A percentile compares a stretch with the other conserved stretches of the same genome.
These are phyloP conservation scores for Atlantisia rogersi DNA, from an alignment of 2,113 vertebrate species.

Conservation along the genomic window DNA sequence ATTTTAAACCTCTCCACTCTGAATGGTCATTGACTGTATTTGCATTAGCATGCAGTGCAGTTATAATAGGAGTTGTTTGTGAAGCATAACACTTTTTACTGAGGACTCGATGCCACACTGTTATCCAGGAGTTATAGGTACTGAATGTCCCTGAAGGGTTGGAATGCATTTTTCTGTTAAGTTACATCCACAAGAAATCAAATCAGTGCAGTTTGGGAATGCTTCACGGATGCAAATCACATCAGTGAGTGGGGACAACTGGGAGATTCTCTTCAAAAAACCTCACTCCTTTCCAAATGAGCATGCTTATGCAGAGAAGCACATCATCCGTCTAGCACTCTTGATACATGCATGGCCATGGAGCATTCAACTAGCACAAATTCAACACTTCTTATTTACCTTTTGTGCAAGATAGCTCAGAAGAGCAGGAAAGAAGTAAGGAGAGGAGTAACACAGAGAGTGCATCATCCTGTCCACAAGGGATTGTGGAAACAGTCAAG, in stretches of 20 bases:
- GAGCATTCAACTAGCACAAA: background rate
- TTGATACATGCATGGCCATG: background rate
- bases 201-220: background rate
- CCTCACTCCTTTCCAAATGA: background rate
- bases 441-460: background rate
- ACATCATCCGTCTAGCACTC: rapidly evolving
- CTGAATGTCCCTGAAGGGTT: background rate
- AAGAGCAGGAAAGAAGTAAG: background rate
- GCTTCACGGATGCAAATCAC: background rate
- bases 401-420: background rate
- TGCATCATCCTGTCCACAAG: background rate
- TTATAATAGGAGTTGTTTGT: background rate
- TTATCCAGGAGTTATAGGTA: background rate
- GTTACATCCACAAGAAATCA: background rate
- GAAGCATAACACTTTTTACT: background rate
- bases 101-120: background rate
- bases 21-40: background rate
- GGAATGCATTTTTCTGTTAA: background rate
- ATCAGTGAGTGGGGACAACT: background rate
- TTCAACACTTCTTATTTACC: background rate
- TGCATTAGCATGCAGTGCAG: background rate
- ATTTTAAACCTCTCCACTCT: background rate
- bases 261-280: background rate
- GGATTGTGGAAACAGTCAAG: background rate
- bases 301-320: background rate